Evolutionary conservation across 2,113 vertebrate species (phyloP).

Genomic region (Plotosus lineatus): DNA sequence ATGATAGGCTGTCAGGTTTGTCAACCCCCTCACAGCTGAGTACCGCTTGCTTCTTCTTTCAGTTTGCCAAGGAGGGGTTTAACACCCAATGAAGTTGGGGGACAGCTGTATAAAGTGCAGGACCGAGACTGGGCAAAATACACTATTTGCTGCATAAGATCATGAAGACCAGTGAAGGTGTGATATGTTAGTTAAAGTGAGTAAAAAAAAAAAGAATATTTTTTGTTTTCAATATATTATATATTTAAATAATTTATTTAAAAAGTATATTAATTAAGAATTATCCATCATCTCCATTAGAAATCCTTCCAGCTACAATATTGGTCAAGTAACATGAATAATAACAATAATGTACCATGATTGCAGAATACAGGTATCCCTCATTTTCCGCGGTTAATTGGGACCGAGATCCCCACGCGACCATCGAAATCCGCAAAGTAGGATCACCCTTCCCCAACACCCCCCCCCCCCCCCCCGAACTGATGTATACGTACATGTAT

Average conservation of each 20-base stretch:
- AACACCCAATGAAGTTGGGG: constrained; percentile 64
- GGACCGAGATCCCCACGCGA: too few relatives aligned
- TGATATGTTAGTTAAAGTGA: constrained; percentile 36
- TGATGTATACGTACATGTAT: too few relatives aligned
- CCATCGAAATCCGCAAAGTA: too few relatives aligned
- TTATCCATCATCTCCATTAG: background rate
- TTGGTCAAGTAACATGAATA: background rate
- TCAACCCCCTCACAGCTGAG: constrained; percentile 40
- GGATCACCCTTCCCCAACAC: too few relatives aligned
- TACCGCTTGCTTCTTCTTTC: constrained; percentile 46
- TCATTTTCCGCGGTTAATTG: too few relatives aligned
- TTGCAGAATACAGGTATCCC: background rate
- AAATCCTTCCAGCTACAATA: constrained; percentile 1
- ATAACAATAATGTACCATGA: background rate
- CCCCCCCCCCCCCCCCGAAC: too few relatives aligned
- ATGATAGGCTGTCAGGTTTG: constrained; percentile 59
- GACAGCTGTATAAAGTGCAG: constrained; percentile 65
- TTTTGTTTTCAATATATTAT: too few relatives aligned
- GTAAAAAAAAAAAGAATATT: too few relatives aligned
- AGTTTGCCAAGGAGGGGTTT: constrained; percentile 51
- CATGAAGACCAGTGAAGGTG: constrained; percentile 41
- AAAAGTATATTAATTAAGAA: too few relatives aligned
- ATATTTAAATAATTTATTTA: too few relatives aligned
- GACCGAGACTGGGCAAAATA: constrained; percentile 33
- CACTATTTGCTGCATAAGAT: constrained; percentile 41